Percentiles rank a stretch among this genome's conserved stretches.
These are phyloP conservation scores for Microcebus murinus DNA, from an alignment of 2,113 vertebrate genomes.

Conservation along the genomic window DNA sequence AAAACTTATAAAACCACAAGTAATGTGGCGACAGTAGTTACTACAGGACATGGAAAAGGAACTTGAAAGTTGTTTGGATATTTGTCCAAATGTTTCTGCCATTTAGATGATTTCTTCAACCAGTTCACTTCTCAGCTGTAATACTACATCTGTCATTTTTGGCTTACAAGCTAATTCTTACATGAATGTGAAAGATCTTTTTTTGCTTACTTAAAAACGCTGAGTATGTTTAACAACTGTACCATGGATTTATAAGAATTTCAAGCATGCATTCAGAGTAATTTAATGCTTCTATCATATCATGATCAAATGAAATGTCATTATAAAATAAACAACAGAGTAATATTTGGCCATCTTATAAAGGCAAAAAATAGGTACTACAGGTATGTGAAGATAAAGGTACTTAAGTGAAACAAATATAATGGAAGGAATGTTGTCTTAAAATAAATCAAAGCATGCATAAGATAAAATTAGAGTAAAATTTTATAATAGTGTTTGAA, in stretches of 20 bases:
- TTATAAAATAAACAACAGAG: conserved; percentile 81
- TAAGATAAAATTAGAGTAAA: conserved; percentile 68
- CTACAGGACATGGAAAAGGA: conserved; percentile 47
- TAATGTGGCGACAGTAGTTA: conserved; percentile 27
- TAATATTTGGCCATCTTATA: conserved; percentile 58
- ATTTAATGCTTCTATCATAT: conserved; percentile 86
- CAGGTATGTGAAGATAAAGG: conserved; percentile 67
- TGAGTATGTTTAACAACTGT: conserved; percentile 95
- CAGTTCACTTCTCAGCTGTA: conserved; percentile 88
- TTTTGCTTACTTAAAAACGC: conserved; percentile 89
- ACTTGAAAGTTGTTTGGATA: conserved; percentile 65
- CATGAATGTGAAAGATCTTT: conserved; percentile 88
- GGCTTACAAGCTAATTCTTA: conserved; percentile 87
- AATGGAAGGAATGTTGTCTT: conserved; percentile 68
- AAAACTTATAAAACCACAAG: conserved; percentile 45
- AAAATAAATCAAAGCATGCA: conserved; percentile 74
- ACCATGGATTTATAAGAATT: conserved; percentile 92
- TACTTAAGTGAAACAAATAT: conserved; percentile 70
- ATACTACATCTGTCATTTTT: conserved; percentile 94
- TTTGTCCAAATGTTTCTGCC: conserved; percentile 80
- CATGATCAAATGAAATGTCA: conserved; percentile 83
- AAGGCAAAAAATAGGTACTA: conserved; percentile 62
- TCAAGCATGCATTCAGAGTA: conserved; percentile 90
- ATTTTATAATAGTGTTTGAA: conserved; percentile 60
- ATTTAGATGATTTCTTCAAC: conserved; percentile 85